Evolutionary conservation across 1,140 invertebrate species (phyloP), one percentile per base, ranked within the genome.

Genomic region (Vanessa tameamea): DNA sequence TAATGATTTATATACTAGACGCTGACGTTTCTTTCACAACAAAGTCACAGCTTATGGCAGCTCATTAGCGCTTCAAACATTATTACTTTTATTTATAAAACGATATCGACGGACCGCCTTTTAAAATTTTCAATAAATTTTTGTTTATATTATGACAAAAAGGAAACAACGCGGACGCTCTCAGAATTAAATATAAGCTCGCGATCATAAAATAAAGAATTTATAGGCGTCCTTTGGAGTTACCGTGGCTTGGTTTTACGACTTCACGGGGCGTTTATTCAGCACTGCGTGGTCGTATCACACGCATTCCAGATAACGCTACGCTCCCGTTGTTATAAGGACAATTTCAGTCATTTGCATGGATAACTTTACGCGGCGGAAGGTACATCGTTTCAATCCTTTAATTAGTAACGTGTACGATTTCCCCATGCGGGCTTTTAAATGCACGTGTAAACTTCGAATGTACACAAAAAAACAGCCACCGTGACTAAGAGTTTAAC

Each of bases 121-220:
- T 84, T 72, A 82, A 87, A 85, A 81, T 83, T 84, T 77, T 83
- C 85, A 83, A 88, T 87, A 85, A 86, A 84, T 88, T 89, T 67
- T 81, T 84, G 85, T 89, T 88, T 86, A 87, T 87, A 79, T 61
- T 61, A 31, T 82, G 82, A 87, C 82, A 83, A 86, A 88, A 87
- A 86, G 69, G 85, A 87, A 90, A 88, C 84, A 89, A 82, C 82
- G 82, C 82, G 84, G 84, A 86, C 82, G 80, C 82, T 87, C 82
- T 89, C 83, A 84, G 85, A 89, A 92, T 91, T 91, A 89, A 92
- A 92, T 91, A 91, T 91, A 87, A 90, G 84, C 84, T 83, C 77
- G 83, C 82, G 79, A 91, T 88, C 84, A 87, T 92, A 92, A 92
- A 92, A 92, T 88, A 88, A 89, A 90, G 89, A 90, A 91, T 92